Base-by-base conservation (phyloP, 2,888 invertebrate species). In the Phymatocera aterrima region DNA sequence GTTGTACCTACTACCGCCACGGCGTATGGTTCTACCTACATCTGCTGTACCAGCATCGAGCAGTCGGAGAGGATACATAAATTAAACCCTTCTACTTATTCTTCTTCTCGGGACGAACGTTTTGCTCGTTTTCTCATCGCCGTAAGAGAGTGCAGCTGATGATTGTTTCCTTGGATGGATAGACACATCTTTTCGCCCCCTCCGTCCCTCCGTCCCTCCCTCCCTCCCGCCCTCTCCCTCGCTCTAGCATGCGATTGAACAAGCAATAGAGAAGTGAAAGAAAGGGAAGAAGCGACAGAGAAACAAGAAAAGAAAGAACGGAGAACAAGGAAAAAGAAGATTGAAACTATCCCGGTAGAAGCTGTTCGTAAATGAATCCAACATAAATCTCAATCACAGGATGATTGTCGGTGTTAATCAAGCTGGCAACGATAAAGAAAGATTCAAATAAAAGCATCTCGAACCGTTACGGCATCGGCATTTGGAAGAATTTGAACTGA, bases 291-390 rank as follows among this genome's bases (percentile, higher is more conserved):
- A n/a, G n/a, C n/a, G n/a, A n/a, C n/a, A n/a, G 12, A 10, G 12
- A 6, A 43, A 43, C 6, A 43, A 43, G 43, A 12, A 43, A 74
- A 78, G 40, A 72, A 78, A 51, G 54, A 46, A 77, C 60, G 31
- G 75, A 57, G 75, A 57, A 64, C 68, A 77, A 79, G 77, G 79
- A 77, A 80, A 81, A 77, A 81, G 79, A 75, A 75, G 79, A 80
- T 60, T 12, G 15, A 10, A 60, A 31, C 31, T 15, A 60, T 31
- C 31, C n/a, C n/a, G n/a, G n/a, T n/a, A n/a, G n/a, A n/a, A n/a
- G 6, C 43, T 43, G 12, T 12, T 43, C 43, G 43, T 6, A 43
- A 43, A 10, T 43, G 43, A 43, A 43, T 43, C 43, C 8, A 10
- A 6, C 1, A 43, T 43, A 43, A 43, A 12, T 43, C 43, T 43